Evolutionary conservation across 2,888 invertebrate species (phyloP), one percentile per base, ranked within the genome.

Genomic region (Eulithis prunata): DNA sequence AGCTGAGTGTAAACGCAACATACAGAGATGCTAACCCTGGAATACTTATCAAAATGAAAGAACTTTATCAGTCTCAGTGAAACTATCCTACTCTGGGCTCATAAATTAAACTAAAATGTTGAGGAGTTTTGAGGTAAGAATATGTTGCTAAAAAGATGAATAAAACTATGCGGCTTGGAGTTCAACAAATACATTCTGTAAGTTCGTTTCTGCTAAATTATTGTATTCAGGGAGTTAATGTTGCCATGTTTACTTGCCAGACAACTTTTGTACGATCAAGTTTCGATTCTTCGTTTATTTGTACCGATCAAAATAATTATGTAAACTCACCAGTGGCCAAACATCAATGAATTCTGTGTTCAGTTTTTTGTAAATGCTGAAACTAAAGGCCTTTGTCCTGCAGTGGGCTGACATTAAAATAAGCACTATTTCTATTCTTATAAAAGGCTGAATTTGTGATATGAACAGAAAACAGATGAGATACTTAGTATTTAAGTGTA

Each of bases 371-470:
- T 54, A 52, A 46, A 13, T 32, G 7, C 3, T 28, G 28, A 14
- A 46, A 38, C 10, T 11, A 11, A 28, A 43, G 43, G 55, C 12
- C 49, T 41, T 32, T 12, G 55, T 13, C 59, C 28, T 14, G 55
- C 49, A 11, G 49, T 28, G 49, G 61, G 41, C 5, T 49, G 12
- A 21, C 12, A 58, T 14, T 47, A n/a, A 13, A 49, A 11, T 38
- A 3, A 10, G 0, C 10, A 13, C 21, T 45, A 53, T 38, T 11
- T 32, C 12, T 56, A 11, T 5, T n/a, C 56, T 65, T 14, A 13
- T 43, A 54, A 46, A 53, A n/a, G 36, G 47, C 60, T 57, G 61
- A 62, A 54, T 46, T 62, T 58, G 58, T 58, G 62, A 62, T 66
- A 56, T 41, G 10, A 28, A 6, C 11, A 43, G 54, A 49, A 57